Evolutionary conservation across 1,140 invertebrate species (phyloP).

Genomic region (Drosophila neocordata): DNA sequence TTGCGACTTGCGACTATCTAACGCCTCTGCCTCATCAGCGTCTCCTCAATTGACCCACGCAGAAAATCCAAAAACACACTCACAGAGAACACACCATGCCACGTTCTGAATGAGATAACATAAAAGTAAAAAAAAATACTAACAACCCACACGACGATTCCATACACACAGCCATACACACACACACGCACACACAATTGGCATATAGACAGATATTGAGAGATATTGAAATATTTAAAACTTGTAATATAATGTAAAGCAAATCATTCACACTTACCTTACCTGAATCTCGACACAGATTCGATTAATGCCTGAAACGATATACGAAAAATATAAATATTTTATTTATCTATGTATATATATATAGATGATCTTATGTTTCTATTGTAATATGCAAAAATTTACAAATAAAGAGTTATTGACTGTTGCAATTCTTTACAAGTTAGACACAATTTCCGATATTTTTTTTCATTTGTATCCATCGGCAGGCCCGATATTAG

Average conservation of each 20-base stretch:
- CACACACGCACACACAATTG: constrained; percentile 49
- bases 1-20: constrained; percentile 76
- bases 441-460: background rate
- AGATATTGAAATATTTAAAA: constrained; percentile 29
- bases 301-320: background rate
- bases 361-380: too few species aligned
- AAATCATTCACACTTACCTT: background rate
- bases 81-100: constrained; percentile 37
- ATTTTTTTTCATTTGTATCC: background rate
- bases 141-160: constrained; percentile 68
- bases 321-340: constrained; percentile 16
- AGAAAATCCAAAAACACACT: constrained; percentile 32
- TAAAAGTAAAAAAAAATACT: constrained; percentile 27
- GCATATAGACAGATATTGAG: constrained; percentile 67
- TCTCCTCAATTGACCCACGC: constrained; percentile 73
- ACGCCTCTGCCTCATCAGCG: constrained; percentile 77
- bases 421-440: too few species aligned
- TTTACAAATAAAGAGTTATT: too few species aligned
- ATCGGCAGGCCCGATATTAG: background rate
- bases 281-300: background rate
- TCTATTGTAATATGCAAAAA: too few species aligned
- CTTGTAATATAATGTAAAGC: background rate
- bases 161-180: constrained; percentile 29
- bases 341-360: background rate
- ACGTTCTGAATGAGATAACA: constrained; percentile 74